These are phyloP conservation scores for Platichthys stellatus DNA, from an alignment of 2,113 vertebrate species.

Conservation along the genomic window DNA sequence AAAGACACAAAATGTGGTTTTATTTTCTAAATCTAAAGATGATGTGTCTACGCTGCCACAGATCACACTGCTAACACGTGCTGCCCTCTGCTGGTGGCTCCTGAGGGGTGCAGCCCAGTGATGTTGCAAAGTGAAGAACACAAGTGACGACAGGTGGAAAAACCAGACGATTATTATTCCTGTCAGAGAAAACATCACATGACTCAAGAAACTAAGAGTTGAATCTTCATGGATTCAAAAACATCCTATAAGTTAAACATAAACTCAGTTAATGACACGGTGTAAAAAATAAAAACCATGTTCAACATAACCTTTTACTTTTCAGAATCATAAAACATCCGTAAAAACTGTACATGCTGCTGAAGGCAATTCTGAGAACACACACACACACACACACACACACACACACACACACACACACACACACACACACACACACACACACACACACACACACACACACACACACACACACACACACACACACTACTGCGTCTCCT, in stretches of 20 bases:
- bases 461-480: constrained; percentile 31
- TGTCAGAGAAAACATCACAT: too few species aligned
- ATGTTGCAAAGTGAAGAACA: too few species aligned
- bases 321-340: constrained; percentile 21
- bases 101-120: not conserved
- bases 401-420: constrained; percentile 28
- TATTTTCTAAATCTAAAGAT: too few species aligned
- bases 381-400: constrained; percentile 32
- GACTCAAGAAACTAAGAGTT: not conserved
- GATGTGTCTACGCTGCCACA: not conserved
- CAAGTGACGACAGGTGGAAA: too few species aligned
- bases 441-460: constrained; percentile 31
- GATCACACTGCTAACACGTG: not conserved
- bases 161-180: too few species aligned
- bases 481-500: constrained; percentile 65
- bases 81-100: constrained; percentile 31
- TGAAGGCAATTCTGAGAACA: constrained; percentile 31
- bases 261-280: not conserved
- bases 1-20: too few species aligned
- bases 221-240: not conserved
- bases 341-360: constrained; percentile 30
- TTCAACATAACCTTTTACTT: not conserved
- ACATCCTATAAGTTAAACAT: too few species aligned
- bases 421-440: constrained; percentile 14
- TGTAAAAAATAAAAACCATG: constrained; percentile 3